These are phyloP conservation scores for Astropecten irregularis DNA, from an alignment of 53 echinoderm and acorn worm genomes.

Conservation along the genomic window DNA sequence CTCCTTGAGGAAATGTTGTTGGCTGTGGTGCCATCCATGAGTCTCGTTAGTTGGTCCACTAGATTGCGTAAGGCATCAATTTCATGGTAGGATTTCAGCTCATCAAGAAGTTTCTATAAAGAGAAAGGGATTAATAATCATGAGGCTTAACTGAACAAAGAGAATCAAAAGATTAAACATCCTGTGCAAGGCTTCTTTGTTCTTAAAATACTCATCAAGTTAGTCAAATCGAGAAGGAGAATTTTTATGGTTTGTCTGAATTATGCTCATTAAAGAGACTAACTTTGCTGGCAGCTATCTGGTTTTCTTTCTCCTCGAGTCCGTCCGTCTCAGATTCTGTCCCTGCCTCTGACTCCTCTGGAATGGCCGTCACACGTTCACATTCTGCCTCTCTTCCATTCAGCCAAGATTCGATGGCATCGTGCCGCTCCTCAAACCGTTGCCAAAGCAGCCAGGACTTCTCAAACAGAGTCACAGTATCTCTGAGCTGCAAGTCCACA, in stretches of 20 bases:
- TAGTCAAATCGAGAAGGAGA: too few relatives aligned
- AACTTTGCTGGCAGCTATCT: conserved; percentile 69
- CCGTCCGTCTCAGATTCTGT: conserved; percentile 45
- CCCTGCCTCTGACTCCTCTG: conserved; percentile 40
- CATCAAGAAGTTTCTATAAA: conserved; percentile 74
- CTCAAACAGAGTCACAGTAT: conserved; percentile 86
- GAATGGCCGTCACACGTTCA: conserved; percentile 21
- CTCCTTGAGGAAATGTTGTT: conserved; percentile 83
- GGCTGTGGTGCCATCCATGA: conserved; percentile 90
- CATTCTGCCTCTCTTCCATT: conserved; percentile 69
- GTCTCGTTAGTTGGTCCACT: conserved; percentile 70
- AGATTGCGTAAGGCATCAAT: conserved; percentile 58
- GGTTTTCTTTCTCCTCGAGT: conserved; percentile 43
- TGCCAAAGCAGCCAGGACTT: conserved; percentile 83
- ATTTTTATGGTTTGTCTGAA: too few relatives aligned
- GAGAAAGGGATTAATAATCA: too few relatives aligned
- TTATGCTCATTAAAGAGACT: too few relatives aligned
- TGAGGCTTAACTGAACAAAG: too few relatives aligned
- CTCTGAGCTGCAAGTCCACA: conserved; percentile 82
- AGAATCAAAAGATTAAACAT: too few relatives aligned
- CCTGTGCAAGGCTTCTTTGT: too few relatives aligned
- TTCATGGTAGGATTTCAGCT: conserved; percentile 70
- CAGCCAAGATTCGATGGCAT: conserved; percentile 72
- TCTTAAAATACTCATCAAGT: too few relatives aligned
- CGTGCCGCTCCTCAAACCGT: conserved; percentile 85